Conservation (phyloP, 2,888 invertebrate species). For the Drosophila sordidapex region DNA sequence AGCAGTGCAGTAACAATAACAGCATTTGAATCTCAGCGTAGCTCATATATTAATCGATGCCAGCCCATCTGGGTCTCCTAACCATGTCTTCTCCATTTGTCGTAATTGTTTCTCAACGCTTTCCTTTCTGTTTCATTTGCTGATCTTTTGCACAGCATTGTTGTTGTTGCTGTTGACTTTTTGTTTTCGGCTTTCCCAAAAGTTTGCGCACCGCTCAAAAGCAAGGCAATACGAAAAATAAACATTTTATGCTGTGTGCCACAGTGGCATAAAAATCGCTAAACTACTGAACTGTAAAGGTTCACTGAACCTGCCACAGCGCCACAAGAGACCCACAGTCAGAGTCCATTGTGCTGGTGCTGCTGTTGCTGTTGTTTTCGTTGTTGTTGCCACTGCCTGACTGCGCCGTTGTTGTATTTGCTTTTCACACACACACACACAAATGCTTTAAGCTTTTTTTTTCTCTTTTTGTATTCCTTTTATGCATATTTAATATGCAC, state of each 20-base stretch:
- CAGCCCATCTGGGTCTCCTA: background rate
- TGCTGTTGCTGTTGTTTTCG: slow-evolving; percentile 19
- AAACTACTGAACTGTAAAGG: slow-evolving; percentile 82
- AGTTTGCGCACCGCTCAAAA: slow-evolving; percentile 38
- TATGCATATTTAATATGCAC: slow-evolving; percentile 71
- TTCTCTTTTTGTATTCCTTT: slow-evolving; percentile 36
- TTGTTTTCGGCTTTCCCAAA: slow-evolving; percentile 47
- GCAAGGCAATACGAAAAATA: background rate
- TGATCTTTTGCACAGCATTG: slow-evolving; percentile 61
- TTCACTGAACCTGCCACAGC: slow-evolving; percentile 78
- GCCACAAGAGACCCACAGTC: slow-evolving; percentile 56
- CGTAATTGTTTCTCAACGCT: slow-evolving; percentile 61
- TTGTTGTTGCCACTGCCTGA: slow-evolving; percentile 44
- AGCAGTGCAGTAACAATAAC: slow-evolving; percentile 14
- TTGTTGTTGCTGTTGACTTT: slow-evolving; percentile 37
- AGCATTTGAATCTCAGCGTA: slow-evolving; percentile 36
- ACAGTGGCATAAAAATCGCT: slow-evolving; percentile 75
- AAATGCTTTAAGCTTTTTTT: slow-evolving; percentile 42
- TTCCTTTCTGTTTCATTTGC: slow-evolving; percentile 54
- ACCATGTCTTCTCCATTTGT: slow-evolving; percentile 31
- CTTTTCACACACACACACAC: slow-evolving; percentile 45
- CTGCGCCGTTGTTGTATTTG: slow-evolving; percentile 54
- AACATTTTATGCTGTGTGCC: slow-evolving; percentile 33
- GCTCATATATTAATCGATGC: slow-evolving; percentile 51
- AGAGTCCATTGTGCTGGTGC: slow-evolving; percentile 46